Base-by-base conservation (phyloP, 1,140 invertebrate genomes). In the Apis laboriosa region DNA sequence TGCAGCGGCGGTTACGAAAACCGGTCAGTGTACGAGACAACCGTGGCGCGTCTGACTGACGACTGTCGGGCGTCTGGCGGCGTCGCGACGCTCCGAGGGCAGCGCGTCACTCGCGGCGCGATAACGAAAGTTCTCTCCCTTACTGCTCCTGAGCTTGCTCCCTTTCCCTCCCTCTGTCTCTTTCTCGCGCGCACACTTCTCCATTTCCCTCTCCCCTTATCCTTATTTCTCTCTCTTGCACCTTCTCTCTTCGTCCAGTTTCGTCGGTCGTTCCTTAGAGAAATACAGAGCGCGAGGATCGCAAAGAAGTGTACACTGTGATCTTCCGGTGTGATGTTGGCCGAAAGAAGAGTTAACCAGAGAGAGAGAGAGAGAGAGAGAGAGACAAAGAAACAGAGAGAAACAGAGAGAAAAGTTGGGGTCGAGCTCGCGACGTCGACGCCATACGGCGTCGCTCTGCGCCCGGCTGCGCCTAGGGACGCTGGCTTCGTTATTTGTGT, bases 371-470 rank as follows among this genome's bases (percentile, higher is more conserved):
- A 43, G 34, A 43, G 2, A 34, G 34, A 3, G 34, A 21, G 61
- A 84, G 53, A 66, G 43, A 43, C 2, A 43, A 4, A 43, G 34
- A 43, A 43, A 43, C 3, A 4, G 4, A 43, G 34, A 43, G 34
- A 43, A 43, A 43, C 5, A 43, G 34, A 43, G 34, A 80, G 80
- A 66, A 63, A 70, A 81, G 55, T 24, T 75, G 55, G 75, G 84
- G 85, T 73, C 68, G 83, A 83, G 73, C 83, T 88, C 88, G 90
- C 90, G 91, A 92, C 90, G 89, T 90, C 88, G 90, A 92, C 91
- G 88, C 92, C 90, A 91, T 90, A 89, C 91, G 90, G 88, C 88
- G 90, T 86, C 91, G 88, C 77, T 92, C 90, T 90, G 90, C 81
- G 91, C 87, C 89, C 90, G 89, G 90, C 86, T 73, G 61, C 77